Evolutionary conservation across 2,113 vertebrate genomes (phyloP), one percentile per base, ranked within the genome.

Genomic region (Gymnobelideus leadbeateri): DNA sequence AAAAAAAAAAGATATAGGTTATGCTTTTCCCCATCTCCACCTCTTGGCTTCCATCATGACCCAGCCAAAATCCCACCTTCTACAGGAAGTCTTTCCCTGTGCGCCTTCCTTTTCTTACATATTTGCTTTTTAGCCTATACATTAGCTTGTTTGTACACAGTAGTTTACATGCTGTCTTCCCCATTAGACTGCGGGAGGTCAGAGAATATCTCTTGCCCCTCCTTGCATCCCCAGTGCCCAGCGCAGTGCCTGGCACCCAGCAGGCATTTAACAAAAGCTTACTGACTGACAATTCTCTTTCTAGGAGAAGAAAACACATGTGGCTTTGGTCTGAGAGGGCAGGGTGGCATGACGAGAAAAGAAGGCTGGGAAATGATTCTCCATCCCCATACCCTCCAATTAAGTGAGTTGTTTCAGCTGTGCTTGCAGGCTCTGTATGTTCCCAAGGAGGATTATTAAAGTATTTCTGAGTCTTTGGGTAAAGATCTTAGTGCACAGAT

Each of bases 401-500:
- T 51, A 51, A 53, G 94, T 12, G 24, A 89, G 89, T 52, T 49
- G 5, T 89, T 93, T 93, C 61, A 95, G 90, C 43, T 61, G 57
- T 94, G 8, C 14, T 24, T 89, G 54, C 51, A 51, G 11, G 51
- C 8, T 23, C 28, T 89, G 93, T 25, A 84, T n/a, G 25, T 57
- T 95, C 49, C 50, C 16, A 91, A 93, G 91, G 21, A 43, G n/a
- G 37, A 43, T 31, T 51, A 43, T 24, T 94, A 94, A 91, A 46
- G 2, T 51, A 92, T 89, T 94, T 53, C 51, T 93, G 89, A 51
- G 49, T 53, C 49, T 93, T 2, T 51, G 49, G 16, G 46, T 9
- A 90, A 14, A 26, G 46, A 50, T 77, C 95, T 97, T 92, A 91
- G 84, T 92, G 90, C 31, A 31, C 52, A 94, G 46, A 90, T 53